Conservation (phyloP, 2,888 invertebrate genomes). For the Cheilosia impressa region DNA sequence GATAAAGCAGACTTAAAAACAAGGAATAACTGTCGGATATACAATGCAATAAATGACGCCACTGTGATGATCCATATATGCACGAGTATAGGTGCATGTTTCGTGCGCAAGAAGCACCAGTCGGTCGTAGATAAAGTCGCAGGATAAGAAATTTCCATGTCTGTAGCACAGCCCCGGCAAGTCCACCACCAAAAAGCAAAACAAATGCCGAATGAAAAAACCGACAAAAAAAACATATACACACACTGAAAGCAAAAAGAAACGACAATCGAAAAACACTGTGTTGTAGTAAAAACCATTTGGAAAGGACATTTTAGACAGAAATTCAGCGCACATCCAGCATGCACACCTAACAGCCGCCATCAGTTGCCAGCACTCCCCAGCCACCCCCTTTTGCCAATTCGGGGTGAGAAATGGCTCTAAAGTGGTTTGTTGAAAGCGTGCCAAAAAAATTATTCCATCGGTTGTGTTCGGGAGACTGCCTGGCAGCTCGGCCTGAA, state of each 20-base stretch:
- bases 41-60: slow-evolving; percentile 74
- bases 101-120: neutral
- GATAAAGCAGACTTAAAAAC: slow-evolving; percentile 73
- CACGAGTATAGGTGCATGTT: neutral
- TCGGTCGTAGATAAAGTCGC: slow-evolving; percentile 52
- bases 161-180: neutral
- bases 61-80: slow-evolving; percentile 70
- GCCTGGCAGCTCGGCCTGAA: slow-evolving; percentile 54
- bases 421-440: slow-evolving; percentile 76
- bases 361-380: neutral
- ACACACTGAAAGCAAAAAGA: neutral
- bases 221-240: neutral
- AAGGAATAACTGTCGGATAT: slow-evolving; percentile 72
- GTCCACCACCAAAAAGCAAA: slow-evolving; percentile 57
- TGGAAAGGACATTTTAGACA: slow-evolving; percentile 51
- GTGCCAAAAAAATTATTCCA: slow-evolving; percentile 73
- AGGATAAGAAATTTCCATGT: slow-evolving; percentile 62
- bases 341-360: slow-evolving; percentile 11
- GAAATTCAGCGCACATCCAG: slow-evolving; percentile 47
- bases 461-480: slow-evolving; percentile 52
- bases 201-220: slow-evolving; percentile 28
- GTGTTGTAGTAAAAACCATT: slow-evolving; percentile 41
- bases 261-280: slow-evolving; percentile 14
- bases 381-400: neutral
- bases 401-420: slow-evolving; percentile 56